phyloP scores from a whole-genome alignment of 2,888 invertebrate species.

The Eilema sororculum region DNA sequence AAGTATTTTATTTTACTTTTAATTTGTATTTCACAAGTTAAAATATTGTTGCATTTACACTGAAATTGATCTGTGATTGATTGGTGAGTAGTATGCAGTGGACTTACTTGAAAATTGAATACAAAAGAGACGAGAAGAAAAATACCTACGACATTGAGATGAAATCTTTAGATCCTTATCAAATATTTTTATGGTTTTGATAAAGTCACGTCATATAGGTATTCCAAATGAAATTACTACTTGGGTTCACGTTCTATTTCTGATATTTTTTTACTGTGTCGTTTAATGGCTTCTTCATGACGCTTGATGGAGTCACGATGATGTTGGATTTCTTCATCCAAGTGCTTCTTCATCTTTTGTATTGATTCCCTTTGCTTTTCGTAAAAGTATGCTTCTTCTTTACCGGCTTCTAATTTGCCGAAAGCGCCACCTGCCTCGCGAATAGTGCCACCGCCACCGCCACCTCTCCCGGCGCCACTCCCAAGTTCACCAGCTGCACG shows the following conservation, averaged over 20 bases:
- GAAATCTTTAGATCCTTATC: background rate
- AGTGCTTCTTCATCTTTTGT: background rate
- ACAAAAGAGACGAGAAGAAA: background rate
- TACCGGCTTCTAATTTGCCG: slow-evolving; percentile 8
- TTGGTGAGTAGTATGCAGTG: background rate
- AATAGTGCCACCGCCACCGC: slow-evolving; percentile 10
- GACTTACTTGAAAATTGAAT: background rate
- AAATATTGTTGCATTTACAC: background rate
- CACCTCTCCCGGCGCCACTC: slow-evolving; percentile 6
- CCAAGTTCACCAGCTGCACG: slow-evolving; percentile 5
- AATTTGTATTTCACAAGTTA: background rate
- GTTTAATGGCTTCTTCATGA: slow-evolving; percentile 10
- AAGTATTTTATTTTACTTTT: background rate
- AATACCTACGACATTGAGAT: background rate
- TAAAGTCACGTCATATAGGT: background rate
- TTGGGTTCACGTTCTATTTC: background rate
- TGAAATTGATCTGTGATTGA: background rate
- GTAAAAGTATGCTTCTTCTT: slow-evolving; percentile 15
- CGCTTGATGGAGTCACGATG: slow-evolving; percentile 25
- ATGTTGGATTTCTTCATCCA: slow-evolving; percentile 5
- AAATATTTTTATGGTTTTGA: background rate
- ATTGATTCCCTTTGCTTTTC: background rate
- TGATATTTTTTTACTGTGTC: slow-evolving; percentile 5
- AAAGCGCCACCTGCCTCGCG: slow-evolving; percentile 13
- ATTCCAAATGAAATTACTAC: background rate